Percentiles rank a stretch among this genome's conserved stretches.
phyloP scores from a whole-genome alignment of 2,888 invertebrate species.

The Ditula angustiorana region DNA sequence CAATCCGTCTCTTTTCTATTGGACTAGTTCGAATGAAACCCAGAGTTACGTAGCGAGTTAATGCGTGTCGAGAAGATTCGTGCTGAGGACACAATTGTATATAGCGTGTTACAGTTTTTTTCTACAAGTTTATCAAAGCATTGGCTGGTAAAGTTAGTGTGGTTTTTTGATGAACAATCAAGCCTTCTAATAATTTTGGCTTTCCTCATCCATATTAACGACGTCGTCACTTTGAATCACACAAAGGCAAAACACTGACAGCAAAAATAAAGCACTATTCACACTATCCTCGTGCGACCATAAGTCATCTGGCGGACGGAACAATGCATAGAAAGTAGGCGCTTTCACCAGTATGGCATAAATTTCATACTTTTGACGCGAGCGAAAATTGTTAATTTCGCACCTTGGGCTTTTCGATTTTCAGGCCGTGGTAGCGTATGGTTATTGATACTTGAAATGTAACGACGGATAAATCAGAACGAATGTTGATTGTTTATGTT shows the following conservation, averaged over 20 bases:
- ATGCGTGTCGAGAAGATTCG: no score
- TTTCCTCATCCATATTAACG: conserved; percentile 25
- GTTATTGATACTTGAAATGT: neutral
- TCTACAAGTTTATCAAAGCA: no score
- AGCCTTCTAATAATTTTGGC: neutral
- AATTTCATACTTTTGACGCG: conserved; percentile 44
- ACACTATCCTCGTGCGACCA: conserved; percentile 39
- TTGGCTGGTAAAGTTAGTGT: no score
- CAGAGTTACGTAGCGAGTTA: no score
- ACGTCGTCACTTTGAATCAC: conserved; percentile 29
- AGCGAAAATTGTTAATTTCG: conserved; percentile 39
- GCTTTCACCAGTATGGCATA: conserved; percentile 41
- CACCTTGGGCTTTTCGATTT: conserved; percentile 17
- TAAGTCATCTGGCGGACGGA: conserved; percentile 44
- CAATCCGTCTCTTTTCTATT: no score
- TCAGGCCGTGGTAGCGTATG: neutral
- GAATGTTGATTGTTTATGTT: neutral
- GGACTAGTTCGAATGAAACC: no score
- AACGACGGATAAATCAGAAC: neutral
- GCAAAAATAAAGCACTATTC: conserved; percentile 37
- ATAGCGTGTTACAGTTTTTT: no score
- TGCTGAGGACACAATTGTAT: no score
- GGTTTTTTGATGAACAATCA: no score
- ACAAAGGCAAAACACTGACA: conserved; percentile 30
- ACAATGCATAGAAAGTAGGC: conserved; percentile 49